Base-by-base conservation (phyloP, 2,797 vertebrate genomes). In the Sebastes wilsoni region DNA sequence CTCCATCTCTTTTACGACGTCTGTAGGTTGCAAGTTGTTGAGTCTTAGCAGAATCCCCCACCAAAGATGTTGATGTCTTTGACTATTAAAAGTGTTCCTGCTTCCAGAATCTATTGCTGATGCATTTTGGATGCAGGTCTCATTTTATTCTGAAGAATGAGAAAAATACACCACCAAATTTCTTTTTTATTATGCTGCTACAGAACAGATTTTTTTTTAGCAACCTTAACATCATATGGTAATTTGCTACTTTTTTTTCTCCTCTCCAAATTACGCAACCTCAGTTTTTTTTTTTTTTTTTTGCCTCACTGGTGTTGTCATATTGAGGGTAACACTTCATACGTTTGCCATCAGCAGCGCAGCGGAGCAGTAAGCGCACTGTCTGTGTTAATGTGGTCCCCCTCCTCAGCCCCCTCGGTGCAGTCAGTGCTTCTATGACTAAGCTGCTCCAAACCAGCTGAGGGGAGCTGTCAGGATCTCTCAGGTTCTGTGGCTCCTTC, bases 371-470 rank as follows among this genome's bases (percentile, higher is more conserved):
- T 38, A 42, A 83, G 78, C 18, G 30, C 81, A 52, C 87, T 77
- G 83, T 58, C 77, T 75, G 68, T 77, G 83, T 86, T 82, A 80
- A 88, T 82, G 83, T 80, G 56, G 25, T 42, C 23, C 56, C 52
- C 38, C 34, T 14, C 69, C 18, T 30, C 8, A 30, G 3, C 27
- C 14, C 73, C 58, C 46, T 59, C 27, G 13, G 84, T 82, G 80
- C 67, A 79, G 82, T 52, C 74, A 20, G 64, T 30, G 75, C 68
- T 61, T 85, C 76, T 42, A 60, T 82, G 86, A 85, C 80, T 82
- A 87, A 88, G 87, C 86, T 76, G 81, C 80, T 88, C 78, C 74
- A 64, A 85, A 87, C 81, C 81, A 83, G 82, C 85, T 73, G 87
- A 88, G 79, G 66, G 62, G 38, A 78, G 76, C 88, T 79, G 77